phyloP scores from a whole-genome alignment of 2,113 vertebrate genomes.

The Oryctolagus cuniculus region DNA sequence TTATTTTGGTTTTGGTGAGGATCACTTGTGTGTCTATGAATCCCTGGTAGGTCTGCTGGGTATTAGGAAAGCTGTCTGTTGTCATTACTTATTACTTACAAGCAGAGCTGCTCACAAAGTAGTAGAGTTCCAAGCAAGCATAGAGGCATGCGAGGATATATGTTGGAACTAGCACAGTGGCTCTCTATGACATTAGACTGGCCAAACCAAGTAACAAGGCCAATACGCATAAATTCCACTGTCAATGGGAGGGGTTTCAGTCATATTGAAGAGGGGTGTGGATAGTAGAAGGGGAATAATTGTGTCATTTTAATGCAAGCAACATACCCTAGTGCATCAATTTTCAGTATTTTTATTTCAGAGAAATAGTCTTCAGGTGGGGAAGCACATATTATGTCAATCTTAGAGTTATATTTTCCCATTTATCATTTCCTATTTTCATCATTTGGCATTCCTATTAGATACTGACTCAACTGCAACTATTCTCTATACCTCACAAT shows the following conservation, averaged over 20 bases:
- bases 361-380: not conserved
- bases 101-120: not conserved
- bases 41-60: not conserved
- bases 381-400: not conserved
- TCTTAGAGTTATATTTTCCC: not conserved
- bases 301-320: not conserved
- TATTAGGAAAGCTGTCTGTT: not conserved
- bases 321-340: not conserved
- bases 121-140: not conserved
- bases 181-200: not conserved
- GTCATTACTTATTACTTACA: not conserved
- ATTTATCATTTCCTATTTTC: not conserved
- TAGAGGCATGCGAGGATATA: not conserved
- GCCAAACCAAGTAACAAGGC: not conserved
- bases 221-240: not conserved
- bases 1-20: not conserved
- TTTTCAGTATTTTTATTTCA: conserved; percentile 44
- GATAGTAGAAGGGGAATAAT: not conserved
- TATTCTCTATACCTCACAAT: not conserved
- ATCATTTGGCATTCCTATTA: conserved; percentile 5
- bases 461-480: not conserved
- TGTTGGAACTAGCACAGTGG: not conserved
- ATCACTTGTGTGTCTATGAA: not conserved
- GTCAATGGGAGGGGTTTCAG: not conserved
- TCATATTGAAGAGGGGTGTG: not conserved